Evolutionary conservation across 2,797 vertebrate species (phyloP).

Genomic region (Peromyscus nudipes): DNA sequence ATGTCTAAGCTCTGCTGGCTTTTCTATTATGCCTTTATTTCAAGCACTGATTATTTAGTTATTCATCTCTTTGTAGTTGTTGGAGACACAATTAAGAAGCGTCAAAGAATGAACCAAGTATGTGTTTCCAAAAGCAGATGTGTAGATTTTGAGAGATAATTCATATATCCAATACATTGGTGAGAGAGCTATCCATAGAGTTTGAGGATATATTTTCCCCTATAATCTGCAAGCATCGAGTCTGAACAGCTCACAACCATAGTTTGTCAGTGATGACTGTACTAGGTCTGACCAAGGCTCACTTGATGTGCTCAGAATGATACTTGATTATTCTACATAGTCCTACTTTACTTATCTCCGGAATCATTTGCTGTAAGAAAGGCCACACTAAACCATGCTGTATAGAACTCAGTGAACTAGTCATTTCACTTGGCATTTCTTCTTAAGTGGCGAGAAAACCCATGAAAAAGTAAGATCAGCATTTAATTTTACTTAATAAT

Average conservation of each 20-base stretch:
- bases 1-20: background rate
- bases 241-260: too few relatives aligned
- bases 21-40: conserved; percentile 21
- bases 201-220: background rate
- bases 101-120: background rate
- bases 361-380: background rate
- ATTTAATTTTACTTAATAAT: conserved; percentile 37
- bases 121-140: conserved; percentile 40
- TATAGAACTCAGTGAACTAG: background rate
- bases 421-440: background rate
- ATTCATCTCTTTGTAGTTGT: background rate
- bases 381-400: background rate
- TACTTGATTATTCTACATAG: background rate
- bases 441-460: background rate
- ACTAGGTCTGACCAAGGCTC: background rate
- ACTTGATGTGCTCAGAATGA: background rate
- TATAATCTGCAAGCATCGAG: background rate
- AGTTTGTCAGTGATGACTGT: background rate
- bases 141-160: conserved; percentile 40
- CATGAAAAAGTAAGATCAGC: background rate
- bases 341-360: background rate
- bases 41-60: background rate
- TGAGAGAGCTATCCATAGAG: background rate
- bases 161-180: background rate
- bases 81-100: background rate